Evolutionary conservation across 2,113 vertebrate species (phyloP), one percentile per base, ranked within the genome.

Genomic region (Ammodytes marinus): DNA sequence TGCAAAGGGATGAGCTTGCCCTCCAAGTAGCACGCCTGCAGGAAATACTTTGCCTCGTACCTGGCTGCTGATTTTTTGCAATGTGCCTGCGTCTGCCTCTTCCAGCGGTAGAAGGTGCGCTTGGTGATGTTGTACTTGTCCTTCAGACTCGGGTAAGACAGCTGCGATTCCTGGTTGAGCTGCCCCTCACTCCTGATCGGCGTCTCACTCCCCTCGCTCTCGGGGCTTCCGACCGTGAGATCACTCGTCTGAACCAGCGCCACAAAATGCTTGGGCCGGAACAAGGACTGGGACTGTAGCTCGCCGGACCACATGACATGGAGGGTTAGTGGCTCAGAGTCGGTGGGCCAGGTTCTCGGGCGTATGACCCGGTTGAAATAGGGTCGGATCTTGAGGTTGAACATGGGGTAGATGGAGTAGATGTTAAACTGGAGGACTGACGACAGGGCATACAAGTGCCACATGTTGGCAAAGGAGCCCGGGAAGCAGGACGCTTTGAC

Each of bases 251-350:
- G 93, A 63, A 97, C 96, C 10, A 99, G 93, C 0, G 97, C 96
- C 4, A 97, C 97, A 43, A 99, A 99, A 84, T 97, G 95, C 80
- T 96, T 95, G 0, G 97, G 96, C 86, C 95, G 96, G 88, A 99
- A 99, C 73, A 96, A 89, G 2, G 92, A 95, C 47, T n/a, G 89
- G 1, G 95, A 94, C 70, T 97, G 94, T 39, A 97, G 92, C 81
- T 96, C 93, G 0, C 97, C 97, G 0, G 98, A 97, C 98, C 98
- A 99, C 98, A 99, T 98, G 82, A 99, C 95, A 83, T 99, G 97
- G 1, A 99, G 94, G 0, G 96, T 98, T 55, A 92, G 91, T 0
- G 94, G 93, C 64, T 89, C 88, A 0, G 86, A 82, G 82, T 95
- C 93, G 2, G 94, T 95, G 0, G 87, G 82, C 71, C 85, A 89